Evolutionary conservation across 2,888 invertebrate species (phyloP).

Genomic region (Oxyscelio sp.): DNA sequence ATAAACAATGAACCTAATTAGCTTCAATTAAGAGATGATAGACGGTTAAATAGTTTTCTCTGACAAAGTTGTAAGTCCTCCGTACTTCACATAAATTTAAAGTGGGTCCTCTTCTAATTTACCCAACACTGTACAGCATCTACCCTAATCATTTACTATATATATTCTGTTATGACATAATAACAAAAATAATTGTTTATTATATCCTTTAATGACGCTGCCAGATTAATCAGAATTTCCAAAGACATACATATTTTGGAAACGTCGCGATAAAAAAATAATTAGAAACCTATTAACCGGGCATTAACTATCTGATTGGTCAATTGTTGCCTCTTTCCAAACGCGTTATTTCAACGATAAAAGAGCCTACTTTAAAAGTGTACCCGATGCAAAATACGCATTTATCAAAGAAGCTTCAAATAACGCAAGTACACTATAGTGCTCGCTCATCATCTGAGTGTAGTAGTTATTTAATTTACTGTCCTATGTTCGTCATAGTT

Average conservation of each 20-base stretch:
- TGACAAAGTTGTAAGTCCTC: no score
- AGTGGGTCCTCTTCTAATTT: no score
- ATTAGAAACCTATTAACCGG: slow-evolving; percentile 28
- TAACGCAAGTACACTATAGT: slow-evolving; percentile 69
- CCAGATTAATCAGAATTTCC: slow-evolving; percentile 6
- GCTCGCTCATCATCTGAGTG: slow-evolving; percentile 79
- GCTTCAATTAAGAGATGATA: no score
- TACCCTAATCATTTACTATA: no score
- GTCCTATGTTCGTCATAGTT: slow-evolving; percentile 87
- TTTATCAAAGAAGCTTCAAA: slow-evolving; percentile 72
- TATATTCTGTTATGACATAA: no score
- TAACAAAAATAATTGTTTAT: not conserved
- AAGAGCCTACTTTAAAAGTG: slow-evolving; percentile 54
- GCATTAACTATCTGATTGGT: not conserved
- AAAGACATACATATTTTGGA: slow-evolving; percentile 22
- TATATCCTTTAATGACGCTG: not conserved
- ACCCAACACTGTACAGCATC: no score
- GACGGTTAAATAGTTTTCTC: no score
- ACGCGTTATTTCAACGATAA: slow-evolving; percentile 36
- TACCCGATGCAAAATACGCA: slow-evolving; percentile 68
- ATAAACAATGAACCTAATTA: no score
- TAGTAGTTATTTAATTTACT: slow-evolving; percentile 87
- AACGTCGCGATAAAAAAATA: slow-evolving; percentile 34
- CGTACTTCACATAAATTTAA: no score
- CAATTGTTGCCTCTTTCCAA: not conserved